Evolutionary conservation across 2,113 vertebrate genomes (phyloP).

Genomic region (Herpetotheres cachinnans): DNA sequence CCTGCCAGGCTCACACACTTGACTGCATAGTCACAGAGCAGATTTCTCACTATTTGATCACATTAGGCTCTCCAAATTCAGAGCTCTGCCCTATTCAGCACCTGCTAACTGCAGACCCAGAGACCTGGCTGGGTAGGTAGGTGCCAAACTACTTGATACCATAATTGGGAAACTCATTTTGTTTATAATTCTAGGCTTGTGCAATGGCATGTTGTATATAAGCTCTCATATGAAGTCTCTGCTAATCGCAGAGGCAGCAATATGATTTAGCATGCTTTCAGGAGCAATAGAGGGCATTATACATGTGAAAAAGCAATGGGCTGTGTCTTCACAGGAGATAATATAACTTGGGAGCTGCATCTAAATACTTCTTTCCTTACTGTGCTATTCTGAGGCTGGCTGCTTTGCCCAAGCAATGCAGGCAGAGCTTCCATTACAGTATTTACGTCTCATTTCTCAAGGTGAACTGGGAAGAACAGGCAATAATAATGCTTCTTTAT

Average conservation of each 20-base stretch:
- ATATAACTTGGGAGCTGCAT: background rate
- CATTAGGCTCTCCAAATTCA: background rate
- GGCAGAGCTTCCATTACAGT: background rate
- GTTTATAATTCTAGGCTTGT: background rate
- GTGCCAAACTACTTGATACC: background rate
- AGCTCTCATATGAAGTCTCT: background rate
- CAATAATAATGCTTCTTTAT: background rate
- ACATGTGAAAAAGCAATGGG: background rate
- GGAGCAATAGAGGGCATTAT: background rate
- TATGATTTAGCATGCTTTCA: background rate
- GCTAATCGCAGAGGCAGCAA: background rate
- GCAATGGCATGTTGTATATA: background rate
- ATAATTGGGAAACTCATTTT: background rate
- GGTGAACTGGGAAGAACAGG: background rate
- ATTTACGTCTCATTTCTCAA: background rate
- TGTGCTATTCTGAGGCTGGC: background rate
- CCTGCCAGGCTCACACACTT: background rate
- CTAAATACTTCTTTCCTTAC: background rate
- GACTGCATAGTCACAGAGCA: background rate
- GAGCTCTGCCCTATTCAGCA: background rate
- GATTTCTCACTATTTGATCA: background rate
- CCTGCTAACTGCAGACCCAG: background rate
- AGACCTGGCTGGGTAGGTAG: background rate
- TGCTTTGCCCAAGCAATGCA: background rate
- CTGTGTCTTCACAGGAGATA: background rate